Evolutionary conservation across 1,140 invertebrate genomes (phyloP), one percentile per base, ranked within the genome.

Genomic region (Steinernema khuongi): DNA sequence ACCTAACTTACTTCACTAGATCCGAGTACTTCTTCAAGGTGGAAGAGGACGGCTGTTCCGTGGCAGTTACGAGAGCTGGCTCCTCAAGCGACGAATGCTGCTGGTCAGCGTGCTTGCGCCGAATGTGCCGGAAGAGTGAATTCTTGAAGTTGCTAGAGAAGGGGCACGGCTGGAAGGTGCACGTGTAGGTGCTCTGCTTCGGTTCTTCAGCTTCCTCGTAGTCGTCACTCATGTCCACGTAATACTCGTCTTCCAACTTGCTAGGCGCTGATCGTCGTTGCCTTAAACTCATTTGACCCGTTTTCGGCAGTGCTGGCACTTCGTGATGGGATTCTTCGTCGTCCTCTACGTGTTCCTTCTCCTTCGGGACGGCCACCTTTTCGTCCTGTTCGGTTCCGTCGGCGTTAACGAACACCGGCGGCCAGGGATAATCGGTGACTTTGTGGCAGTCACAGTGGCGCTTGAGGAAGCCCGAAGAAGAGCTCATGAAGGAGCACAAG

Each of bases 101-200:
- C 50, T 60, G 50, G 26, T 60, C 50, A 22, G 50, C 7, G 50
- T 60, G 50, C 7, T 14, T 60, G 11, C 50, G 11, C 4, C 50
- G 50, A 60, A 60, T 60, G 50, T 60, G 50, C 14, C 50, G 50
- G 11, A 60, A 2, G 11, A 60, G 22, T 4, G 50, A 60, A 22
- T 60, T 60, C 19, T 60, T 60, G 50, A 60, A 60, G 22, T 60
- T 60, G 50, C 50, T 60, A 2, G 50, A 7, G 22, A 60, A 60
- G 11, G 50, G 7, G 22, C 50, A 60, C 11, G 50, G 50, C 50
- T 60, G 50, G 50, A 60, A 60, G 7, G 19, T n/a, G 19, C 50
- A 60, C 19, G 7, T 7, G 50, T 60, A 60, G 4, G 26, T 4
- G 50, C 7, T 22, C 7, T 11, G n/a, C 36, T 41, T 41, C 7